Evolutionary conservation across 2,888 invertebrate genomes (phyloP), one percentile per base, ranked within the genome.

Genomic region (Desoria tigrina): DNA sequence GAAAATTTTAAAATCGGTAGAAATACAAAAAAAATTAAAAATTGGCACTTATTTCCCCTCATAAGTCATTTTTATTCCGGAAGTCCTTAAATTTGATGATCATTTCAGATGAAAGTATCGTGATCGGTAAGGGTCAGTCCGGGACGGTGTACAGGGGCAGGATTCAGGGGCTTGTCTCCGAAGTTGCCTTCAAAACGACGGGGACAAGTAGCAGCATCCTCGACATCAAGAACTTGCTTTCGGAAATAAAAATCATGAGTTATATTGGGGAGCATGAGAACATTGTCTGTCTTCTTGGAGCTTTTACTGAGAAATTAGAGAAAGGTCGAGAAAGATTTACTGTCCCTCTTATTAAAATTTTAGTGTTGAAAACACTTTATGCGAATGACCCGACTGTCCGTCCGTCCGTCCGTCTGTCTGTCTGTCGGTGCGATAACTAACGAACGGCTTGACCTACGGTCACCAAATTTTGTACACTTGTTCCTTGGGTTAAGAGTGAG

Each of bases 261-360:
- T 60, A 50, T 32, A 60, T 60, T 50, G 60, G 60, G 32, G 32
- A 28, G 21, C 50, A 60, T 32, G 23, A 45, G 28, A 60, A 60
- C 50, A 28, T 60, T 6, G 16, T 60, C 18, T 28, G 37, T 32
- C 23, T 60, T 2, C 6, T 50, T n/a, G 60, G 60, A 18, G 60
- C 60, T 11, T 50, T 4, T 21, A 60, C 60, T 1, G 32, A 26
- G 32, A 60, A 60, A 27, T 21, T 60, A 6, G 51, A 28, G 27
- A 9, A 45, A 27, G 59, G 59, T 59, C 16, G 7, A 6, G 11
- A n/a, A n/a, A n/a, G n/a, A n/a, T n/a, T n/a, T n/a, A n/a, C n/a
- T n/a, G n/a, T n/a, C n/a, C n/a, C n/a, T n/a, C n/a, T n/a, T 3
- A 28, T 11, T 49, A 18, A 7, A 21, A 49, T 11, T n/a, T 53